These are phyloP conservation scores for Melanotaenia maccullochi DNA, from an alignment of 2,797 vertebrate species.

Conservation along the genomic window DNA sequence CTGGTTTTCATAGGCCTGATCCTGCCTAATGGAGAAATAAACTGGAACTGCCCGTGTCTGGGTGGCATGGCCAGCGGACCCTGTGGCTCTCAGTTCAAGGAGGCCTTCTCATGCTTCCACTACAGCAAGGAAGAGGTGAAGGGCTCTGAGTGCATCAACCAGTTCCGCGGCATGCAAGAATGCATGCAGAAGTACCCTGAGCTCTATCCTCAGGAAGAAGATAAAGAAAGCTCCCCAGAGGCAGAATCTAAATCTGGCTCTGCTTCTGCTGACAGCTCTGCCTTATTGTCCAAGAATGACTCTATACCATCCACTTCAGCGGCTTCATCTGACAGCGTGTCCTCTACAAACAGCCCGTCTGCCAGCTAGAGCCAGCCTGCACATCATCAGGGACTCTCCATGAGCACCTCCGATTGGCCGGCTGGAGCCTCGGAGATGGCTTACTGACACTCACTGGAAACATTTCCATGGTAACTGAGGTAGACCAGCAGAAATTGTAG, in stretches of 20 bases:
- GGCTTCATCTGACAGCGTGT: slow-evolving; percentile 31
- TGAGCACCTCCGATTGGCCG: slow-evolving; percentile 22
- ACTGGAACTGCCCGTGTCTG: slow-evolving; percentile 98
- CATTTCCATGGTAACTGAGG: slow-evolving; percentile 9
- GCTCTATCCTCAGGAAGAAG: slow-evolving; percentile 93
- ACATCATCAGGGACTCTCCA: slow-evolving; percentile 44
- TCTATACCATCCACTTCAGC: slow-evolving; percentile 46
- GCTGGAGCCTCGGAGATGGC: slow-evolving; percentile 16
- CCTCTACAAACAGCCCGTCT: slow-evolving; percentile 61
- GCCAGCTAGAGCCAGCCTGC: slow-evolving; percentile 68
- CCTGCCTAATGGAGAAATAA: slow-evolving; percentile 93
- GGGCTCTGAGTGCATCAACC: slow-evolving; percentile 93
- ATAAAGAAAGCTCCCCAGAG: slow-evolving; percentile 74
- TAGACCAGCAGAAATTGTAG: slow-evolving; percentile 30
- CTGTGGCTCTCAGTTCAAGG: slow-evolving; percentile 96
- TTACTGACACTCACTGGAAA: slow-evolving; percentile 20
- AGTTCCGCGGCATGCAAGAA: slow-evolving; percentile 95
- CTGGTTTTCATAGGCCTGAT: slow-evolving; percentile 86
- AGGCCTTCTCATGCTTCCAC: slow-evolving; percentile 98
- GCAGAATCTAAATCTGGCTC: slow-evolving; percentile 27
- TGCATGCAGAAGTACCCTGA: slow-evolving; percentile 97
- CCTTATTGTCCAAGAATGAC: slow-evolving; percentile 56
- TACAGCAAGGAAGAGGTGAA: slow-evolving; percentile 94
- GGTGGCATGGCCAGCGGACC: slow-evolving; percentile 98
- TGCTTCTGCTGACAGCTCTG: slow-evolving; percentile 46